These are phyloP conservation scores for Resseliella maxima DNA, from an alignment of 2,888 invertebrate species.

Conservation along the genomic window DNA sequence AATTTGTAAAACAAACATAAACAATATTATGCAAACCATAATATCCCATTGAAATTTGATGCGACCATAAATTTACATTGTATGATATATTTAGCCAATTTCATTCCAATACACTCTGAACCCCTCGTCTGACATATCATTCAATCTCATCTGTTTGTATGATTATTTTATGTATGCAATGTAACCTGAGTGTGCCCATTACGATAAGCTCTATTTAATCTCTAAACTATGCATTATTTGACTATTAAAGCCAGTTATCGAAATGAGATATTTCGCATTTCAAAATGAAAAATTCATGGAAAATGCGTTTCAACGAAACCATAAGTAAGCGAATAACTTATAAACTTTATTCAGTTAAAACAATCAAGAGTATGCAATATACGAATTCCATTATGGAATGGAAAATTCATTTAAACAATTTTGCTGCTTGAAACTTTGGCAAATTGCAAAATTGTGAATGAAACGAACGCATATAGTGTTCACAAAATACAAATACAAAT, in stretches of 20 bases:
- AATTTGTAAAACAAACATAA: conserved; percentile 27
- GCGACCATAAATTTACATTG: background rate
- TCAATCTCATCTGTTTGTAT: background rate
- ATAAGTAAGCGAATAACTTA: conserved; percentile 23
- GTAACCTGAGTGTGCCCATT: conserved; percentile 19
- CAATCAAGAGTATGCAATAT: background rate
- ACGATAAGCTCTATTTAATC: conserved; percentile 22
- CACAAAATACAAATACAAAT: background rate
- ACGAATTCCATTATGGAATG: conserved; percentile 10
- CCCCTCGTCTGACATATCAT: too few relatives aligned
- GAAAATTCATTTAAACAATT: conserved; percentile 5
- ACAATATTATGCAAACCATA: conserved; percentile 24
- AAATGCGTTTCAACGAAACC: background rate
- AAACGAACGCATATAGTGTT: background rate
- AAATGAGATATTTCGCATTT: conserved; percentile 13
- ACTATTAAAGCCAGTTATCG: conserved; percentile 35
- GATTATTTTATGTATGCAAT: background rate
- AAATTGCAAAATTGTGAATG: background rate
- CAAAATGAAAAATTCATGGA: conserved; percentile 29
- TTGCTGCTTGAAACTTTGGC: background rate
- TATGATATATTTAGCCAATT: background rate
- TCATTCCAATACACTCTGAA: background rate
- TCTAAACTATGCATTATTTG: conserved; percentile 30
- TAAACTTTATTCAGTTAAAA: background rate
- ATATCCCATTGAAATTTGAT: conserved; percentile 8